Evolutionary conservation across 2,888 invertebrate genomes (phyloP), one percentile per base, ranked within the genome.

Genomic region (Sepioteuthis lessoniana): DNA sequence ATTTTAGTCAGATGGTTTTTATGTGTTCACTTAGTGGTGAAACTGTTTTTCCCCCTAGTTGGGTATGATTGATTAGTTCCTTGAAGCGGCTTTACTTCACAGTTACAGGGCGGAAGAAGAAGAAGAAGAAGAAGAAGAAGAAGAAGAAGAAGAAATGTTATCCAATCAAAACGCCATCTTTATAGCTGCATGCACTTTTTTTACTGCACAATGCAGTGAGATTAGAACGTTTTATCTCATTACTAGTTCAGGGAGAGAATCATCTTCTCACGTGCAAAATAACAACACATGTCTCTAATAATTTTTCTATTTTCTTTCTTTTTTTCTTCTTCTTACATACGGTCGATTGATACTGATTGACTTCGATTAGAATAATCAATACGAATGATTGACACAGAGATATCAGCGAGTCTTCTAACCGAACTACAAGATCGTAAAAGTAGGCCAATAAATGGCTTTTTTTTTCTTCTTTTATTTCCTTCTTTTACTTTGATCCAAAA

Each of bases 151-250:
- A n/a, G 16, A 10, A 76, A 76, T n/a, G n/a, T n/a, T 35, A 10
- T n/a, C n/a, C n/a, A 76, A 76, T 76, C 76, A 76, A 76, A 76
- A 76, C 35, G 76, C 76, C n/a, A 76, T 76, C 76, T 35, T 76
- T 13, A 35, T 35, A 13, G n/a, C 76, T 76, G 13, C 35, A 25
- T 16, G 76, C 2, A 35, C 25, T 76, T 60, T 76, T 76, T 10
- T 76, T 76, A 35, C n/a, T 76, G n/a, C 35, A n/a, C 76, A 76
- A n/a, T 13, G 16, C n/a, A 19, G 16, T 10, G 13, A n/a, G n/a
- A 76, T 76, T 76, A 35, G n/a, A 76, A 76, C 13, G n/a, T 19
- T 16, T n/a, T 16, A 35, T 76, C n/a, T 76, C 16, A 16, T 76
- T 76, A n/a, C n/a, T n/a, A 3, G n/a, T 76, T n/a, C 76, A n/a